Base-by-base conservation (phyloP, 2,113 vertebrate species). In the Megaptera novaeangliae region DNA sequence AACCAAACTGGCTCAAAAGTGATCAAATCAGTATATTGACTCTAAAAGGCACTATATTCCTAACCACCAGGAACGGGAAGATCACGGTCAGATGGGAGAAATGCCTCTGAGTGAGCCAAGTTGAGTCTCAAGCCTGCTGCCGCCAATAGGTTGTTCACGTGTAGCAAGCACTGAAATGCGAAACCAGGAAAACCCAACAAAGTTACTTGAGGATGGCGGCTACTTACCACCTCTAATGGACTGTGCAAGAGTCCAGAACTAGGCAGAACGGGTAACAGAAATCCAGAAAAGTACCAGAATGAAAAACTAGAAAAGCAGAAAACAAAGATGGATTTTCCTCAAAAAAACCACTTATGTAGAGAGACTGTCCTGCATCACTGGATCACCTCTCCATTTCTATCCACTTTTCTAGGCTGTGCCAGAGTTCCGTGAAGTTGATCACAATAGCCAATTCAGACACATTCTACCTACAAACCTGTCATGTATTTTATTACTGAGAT, bases 401-500 rank as follows among this genome's bases (percentile, higher is more conserved):
- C 3, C 6, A 8, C 36, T 63, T 64, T 63, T 63, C n/a, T 29
- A 49, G 34, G 44, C 41, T 84, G 68, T 71, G 75, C 59, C 77
- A 21, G 9, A 84, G 87, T 80, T 93, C 31, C 55, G 27, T 61
- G 5, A 94, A 81, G 55, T 52, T 81, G 59, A 80, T 46, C 15
- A 55, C 34, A 75, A 59, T 2, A 94, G 46, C 31, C 44, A 86
- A 82, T 68, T 90, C 7, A 69, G 89, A 64, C 29, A 75, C n/a
- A 69, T 21, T 87, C 83, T 78, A 87, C 23, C 34, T 89, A 92
- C 82, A 88, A 82, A 75, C 63, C 59, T 89, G 57, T 75, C 84
- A 74, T 72, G 69, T 63, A 57, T 80, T 94, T 78, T 69, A 86
- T 92, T 89, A 91, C 25, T 78, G 36, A 96, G 31, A 93, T 31